These are phyloP conservation scores for Saguinus imperator DNA, from an alignment of 2,113 vertebrate genomes.

Conservation along the genomic window DNA sequence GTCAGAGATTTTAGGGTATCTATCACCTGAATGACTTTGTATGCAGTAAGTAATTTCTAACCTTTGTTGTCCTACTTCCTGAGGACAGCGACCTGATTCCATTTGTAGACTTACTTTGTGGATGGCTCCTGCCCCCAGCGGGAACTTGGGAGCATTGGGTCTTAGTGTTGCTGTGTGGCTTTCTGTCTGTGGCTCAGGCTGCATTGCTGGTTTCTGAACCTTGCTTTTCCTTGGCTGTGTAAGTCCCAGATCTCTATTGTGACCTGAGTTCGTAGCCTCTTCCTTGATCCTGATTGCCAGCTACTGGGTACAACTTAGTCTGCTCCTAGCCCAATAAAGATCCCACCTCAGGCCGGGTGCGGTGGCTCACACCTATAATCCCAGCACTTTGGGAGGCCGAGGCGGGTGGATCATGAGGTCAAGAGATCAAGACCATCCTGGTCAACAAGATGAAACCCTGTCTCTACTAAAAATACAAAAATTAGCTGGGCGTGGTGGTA, in stretches of 20 bases:
- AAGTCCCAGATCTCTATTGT: background rate
- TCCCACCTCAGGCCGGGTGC: too few relatives aligned
- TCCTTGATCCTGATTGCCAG: background rate
- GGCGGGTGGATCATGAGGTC: too few relatives aligned
- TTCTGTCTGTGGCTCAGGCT: background rate
- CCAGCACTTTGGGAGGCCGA: too few relatives aligned
- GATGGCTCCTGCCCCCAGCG: background rate
- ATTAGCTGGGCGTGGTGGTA: too few relatives aligned
- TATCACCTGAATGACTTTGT: too few relatives aligned
- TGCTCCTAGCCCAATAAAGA: background rate
- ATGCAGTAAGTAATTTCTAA: background rate
- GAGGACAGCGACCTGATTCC: background rate
- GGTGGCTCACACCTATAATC: too few relatives aligned
- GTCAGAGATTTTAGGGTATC: too few relatives aligned
- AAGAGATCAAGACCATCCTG: too few relatives aligned
- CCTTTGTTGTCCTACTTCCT: background rate
- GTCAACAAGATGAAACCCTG: too few relatives aligned
- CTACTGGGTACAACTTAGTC: background rate
- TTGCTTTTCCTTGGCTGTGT: background rate
- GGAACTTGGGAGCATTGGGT: background rate
- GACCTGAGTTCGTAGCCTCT: background rate
- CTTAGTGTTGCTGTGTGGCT: background rate
- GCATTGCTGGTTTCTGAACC: background rate
- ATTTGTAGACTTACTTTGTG: background rate
- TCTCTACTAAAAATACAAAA: too few relatives aligned